Conservation (phyloP, 2,888 invertebrate genomes). For the Rutpela maculata region DNA sequence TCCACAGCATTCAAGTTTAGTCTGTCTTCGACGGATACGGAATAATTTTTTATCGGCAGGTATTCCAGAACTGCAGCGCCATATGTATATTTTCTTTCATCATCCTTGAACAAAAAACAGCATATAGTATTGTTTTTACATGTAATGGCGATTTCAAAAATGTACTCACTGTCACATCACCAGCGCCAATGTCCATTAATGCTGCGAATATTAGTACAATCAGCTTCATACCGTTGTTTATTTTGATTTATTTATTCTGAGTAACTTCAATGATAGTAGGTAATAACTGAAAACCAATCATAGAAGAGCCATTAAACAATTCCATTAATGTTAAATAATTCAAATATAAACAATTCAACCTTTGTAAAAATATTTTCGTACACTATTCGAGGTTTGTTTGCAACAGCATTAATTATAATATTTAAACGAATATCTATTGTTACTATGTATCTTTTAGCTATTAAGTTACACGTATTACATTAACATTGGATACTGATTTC, state of each 20-base stretch:
- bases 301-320: neutral
- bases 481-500: too few species aligned
- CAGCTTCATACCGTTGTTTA: constrained; percentile 5
- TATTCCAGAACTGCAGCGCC: constrained; percentile 82
- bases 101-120: neutral
- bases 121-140: neutral
- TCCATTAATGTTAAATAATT: neutral
- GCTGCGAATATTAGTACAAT: neutral
- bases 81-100: constrained; percentile 14
- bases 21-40: constrained; percentile 54
- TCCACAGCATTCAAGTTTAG: constrained; percentile 57
- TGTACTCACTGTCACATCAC: neutral
- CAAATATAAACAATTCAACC: neutral
- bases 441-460: too few species aligned
- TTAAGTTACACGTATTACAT: too few species aligned
- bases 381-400: too few species aligned
- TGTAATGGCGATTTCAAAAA: neutral
- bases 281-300: neutral
- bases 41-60: constrained; percentile 69
- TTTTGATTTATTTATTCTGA: neutral
- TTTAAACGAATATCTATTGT: too few species aligned
- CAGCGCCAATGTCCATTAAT: neutral
- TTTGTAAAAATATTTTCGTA: too few species aligned
- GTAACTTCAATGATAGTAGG: neutral
- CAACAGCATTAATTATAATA: too few species aligned